A percentile compares a stretch with the other conserved stretches of the same genome.
Evolutionary conservation across 2,888 invertebrate genomes (phyloP).

Genomic region (Fissipunctia ypsillon): DNA sequence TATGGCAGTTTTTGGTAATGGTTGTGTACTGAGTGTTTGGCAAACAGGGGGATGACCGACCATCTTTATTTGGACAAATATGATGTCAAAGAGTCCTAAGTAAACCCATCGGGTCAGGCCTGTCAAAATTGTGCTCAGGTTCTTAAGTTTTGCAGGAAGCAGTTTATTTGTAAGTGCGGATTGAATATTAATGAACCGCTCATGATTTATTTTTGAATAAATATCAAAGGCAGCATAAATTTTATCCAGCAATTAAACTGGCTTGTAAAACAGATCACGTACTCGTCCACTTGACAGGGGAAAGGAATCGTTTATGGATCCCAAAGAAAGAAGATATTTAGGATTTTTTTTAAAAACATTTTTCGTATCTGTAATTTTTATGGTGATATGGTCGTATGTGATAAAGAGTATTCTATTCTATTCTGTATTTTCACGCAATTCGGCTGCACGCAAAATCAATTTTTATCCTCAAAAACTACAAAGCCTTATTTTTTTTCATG

Average conservation of each 20-base stretch:
- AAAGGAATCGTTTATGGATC: conserved; percentile 54
- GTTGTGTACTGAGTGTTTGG: neutral
- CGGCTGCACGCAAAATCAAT: too few relatives aligned
- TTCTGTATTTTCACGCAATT: too few relatives aligned
- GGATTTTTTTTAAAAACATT: too few relatives aligned
- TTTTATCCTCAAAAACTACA: too few relatives aligned
- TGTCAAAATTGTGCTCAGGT: neutral
- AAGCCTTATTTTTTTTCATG: too few relatives aligned
- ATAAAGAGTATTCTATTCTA: too few relatives aligned
- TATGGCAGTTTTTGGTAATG: neutral
- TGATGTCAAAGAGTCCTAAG: neutral
- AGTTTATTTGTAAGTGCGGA: conserved; percentile 21
- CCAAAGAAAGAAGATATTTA: too few relatives aligned
- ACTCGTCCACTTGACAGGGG: conserved; percentile 46
- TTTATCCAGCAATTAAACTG: conserved; percentile 42
- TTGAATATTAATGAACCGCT: conserved; percentile 15
- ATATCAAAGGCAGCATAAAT: conserved; percentile 27
- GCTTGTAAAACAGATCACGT: conserved; percentile 39
- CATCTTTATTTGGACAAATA: neutral
- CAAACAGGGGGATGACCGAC: neutral
- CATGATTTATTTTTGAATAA: conserved; percentile 32
- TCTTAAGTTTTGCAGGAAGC: neutral
- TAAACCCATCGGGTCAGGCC: neutral
- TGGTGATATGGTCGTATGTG: too few relatives aligned
- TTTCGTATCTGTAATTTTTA: too few relatives aligned